Conservation (phyloP, 2,113 vertebrate genomes). For the Heterochromis multidens region DNA sequence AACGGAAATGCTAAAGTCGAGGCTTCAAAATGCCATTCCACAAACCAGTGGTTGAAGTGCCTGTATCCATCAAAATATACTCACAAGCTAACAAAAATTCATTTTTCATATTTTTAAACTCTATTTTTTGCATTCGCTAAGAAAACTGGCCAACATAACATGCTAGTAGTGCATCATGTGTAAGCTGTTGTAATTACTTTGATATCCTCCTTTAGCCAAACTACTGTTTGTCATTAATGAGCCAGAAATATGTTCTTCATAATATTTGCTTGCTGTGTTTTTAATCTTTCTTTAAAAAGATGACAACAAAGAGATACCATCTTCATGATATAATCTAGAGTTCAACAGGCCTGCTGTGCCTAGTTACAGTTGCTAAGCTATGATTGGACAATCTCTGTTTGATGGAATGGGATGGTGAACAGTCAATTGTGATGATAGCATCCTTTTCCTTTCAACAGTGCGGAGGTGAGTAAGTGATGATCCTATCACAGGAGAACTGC, state of each 20-base stretch:
- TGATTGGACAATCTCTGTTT: conserved; percentile 20
- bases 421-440: conserved; percentile 25
- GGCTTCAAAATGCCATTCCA: background rate
- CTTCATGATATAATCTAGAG: background rate
- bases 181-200: background rate
- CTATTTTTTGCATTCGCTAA: background rate
- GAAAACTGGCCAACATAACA: background rate
- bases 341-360: background rate
- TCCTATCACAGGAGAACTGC: conserved; percentile 30
- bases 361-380: conserved; percentile 4
- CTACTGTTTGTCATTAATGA: background rate
- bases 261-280: background rate
- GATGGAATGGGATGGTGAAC: background rate
- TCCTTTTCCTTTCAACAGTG: conserved; percentile 1
- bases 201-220: background rate
- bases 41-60: background rate
- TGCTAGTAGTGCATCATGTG: background rate
- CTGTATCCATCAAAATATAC: background rate
- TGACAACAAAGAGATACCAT: background rate
- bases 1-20: no score
- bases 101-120: background rate
- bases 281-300: background rate
- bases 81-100: background rate
- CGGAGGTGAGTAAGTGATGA: conserved; percentile 35
- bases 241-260: background rate